Evolutionary conservation across 1,140 invertebrate genomes (phyloP), one percentile per base, ranked within the genome.

Genomic region (Sycophila sp.): DNA sequence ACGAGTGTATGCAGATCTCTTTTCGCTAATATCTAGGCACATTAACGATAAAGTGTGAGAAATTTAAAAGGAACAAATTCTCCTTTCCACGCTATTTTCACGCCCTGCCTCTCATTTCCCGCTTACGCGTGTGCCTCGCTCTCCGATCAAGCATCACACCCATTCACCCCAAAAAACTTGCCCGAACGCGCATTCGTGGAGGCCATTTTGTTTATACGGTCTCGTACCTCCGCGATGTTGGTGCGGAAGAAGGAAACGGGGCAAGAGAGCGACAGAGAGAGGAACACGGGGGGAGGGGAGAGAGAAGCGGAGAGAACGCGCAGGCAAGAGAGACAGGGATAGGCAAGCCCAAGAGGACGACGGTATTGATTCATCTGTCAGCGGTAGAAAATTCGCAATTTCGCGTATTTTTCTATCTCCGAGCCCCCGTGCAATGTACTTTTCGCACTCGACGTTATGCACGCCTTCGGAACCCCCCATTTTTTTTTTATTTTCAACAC

Each of bases 331-430:
- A 51, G 28, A 63, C 2, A 63, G 15, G 34, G 32, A 36, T 30
- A 56, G 49, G 24, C 22, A 28, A 7, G 22, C 2, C 32, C 4
- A 22, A n/a, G 8, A 26, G 15, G 77, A 79, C 79, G 78, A 80
- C 79, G 79, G 85, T 85, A 85, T 85, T 85, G 84, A 86, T 86
- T 85, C 81, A 84, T 84, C 79, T 83, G 80, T 84, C 78, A 77
- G 70, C 75, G 67, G 67, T 45, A 71, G 63, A 71, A 75, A 71
- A 75, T 75, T 76, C 40, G 72, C 71, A 78, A 69, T 79, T n/a
- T n/a, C n/a, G n/a, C n/a, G n/a, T 64, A 67, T 63, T 71, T 66
- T 75, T 77, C 68, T 74, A 58, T 40, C 32, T 26, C 47, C 19
- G 40, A 22, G 24, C 17, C 1, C 30, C 19, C 6, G 30, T 24